Evolutionary conservation across 2,797 vertebrate species (phyloP), one percentile per base, ranked within the genome.

Genomic region (Margarornis squamiger): DNA sequence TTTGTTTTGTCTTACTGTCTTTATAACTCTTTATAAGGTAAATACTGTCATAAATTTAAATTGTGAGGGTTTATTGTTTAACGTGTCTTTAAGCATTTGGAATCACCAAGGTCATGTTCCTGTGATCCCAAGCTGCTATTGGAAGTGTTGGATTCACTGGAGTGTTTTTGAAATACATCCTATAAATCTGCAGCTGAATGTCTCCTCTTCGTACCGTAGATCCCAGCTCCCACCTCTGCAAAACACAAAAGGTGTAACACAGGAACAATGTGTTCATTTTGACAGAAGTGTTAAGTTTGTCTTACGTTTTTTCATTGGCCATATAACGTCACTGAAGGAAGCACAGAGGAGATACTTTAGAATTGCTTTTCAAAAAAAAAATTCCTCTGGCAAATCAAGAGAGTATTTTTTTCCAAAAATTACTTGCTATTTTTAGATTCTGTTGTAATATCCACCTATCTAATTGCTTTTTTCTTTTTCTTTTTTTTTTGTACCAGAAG

Each of bases 241-340:
- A 88, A 39, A 41, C 58, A 93, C 68, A 92, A 39, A 86, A 72
- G 79, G 21, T n/a, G 2, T 30, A 83, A 65, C 39, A 75, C 41
- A 88, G 26, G 65, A 95, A 39, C 38, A 51, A 30, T 43, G 70
- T 90, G 78, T 38, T 95, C 26, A 68, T 95, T 96, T 61, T 94
- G 90, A 92, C 94, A 95, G 72, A 95, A 96, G 70, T 91, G 81
- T 79, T 92, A 94, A 65, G 36, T 93, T 94, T 68, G 77, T 78
- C 93, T 79, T 55, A 9, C 57, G 1, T 54, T 80, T 92, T 93
- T 93, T 90, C 55, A 20, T 81, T 96, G 77, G 83, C 90, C 88
- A 61, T 77, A 41, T 78, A 89, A 61, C 7, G 8, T 38, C 68
- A 75, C 66, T 63, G 49, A 88, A 90, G 74, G 80, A 95, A 97